These are phyloP conservation scores for Malurus elegans DNA, from an alignment of 2,113 vertebrate genomes.

Conservation along the genomic window DNA sequence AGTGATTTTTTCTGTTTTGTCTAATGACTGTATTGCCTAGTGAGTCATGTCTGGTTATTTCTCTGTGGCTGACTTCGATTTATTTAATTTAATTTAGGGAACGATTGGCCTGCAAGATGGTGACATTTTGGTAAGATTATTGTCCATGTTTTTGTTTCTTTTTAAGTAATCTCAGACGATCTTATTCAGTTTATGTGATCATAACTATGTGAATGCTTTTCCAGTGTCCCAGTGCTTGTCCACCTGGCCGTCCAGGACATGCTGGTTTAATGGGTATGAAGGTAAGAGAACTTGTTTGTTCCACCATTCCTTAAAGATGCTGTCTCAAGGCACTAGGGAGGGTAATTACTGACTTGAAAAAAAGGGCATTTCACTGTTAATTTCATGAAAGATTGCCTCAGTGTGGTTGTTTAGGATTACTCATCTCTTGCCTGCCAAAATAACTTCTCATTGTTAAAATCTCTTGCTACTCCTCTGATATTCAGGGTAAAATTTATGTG, in stretches of 20 bases:
- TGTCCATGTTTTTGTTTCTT: not conserved
- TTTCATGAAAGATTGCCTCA: not conserved
- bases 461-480: not conserved
- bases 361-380: not conserved
- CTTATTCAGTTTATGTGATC: not conserved
- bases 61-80: not conserved
- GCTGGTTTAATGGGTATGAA: slow-evolving; percentile 96
- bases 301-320: not conserved
- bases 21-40: not conserved
- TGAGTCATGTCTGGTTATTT: not conserved
- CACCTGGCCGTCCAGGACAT: slow-evolving; percentile 85
- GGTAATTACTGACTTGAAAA: not conserved
- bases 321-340: not conserved
- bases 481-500: not conserved
- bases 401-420: not conserved
- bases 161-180: not conserved
- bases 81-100: slow-evolving; percentile 71
- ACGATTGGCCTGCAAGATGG: slow-evolving; percentile 78
- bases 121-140: slow-evolving; percentile 75
- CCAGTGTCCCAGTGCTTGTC: slow-evolving; percentile 91
- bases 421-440: not conserved
- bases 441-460: not conserved
- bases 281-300: slow-evolving; percentile 71
- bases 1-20: not conserved
- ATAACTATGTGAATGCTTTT: slow-evolving; percentile 41